A percentile compares a stretch with the other conserved stretches of the same genome.
These are phyloP conservation scores for Hermaeophaga mercurialis DNA, from an alignment of 2,888 invertebrate genomes.

Conservation along the genomic window DNA sequence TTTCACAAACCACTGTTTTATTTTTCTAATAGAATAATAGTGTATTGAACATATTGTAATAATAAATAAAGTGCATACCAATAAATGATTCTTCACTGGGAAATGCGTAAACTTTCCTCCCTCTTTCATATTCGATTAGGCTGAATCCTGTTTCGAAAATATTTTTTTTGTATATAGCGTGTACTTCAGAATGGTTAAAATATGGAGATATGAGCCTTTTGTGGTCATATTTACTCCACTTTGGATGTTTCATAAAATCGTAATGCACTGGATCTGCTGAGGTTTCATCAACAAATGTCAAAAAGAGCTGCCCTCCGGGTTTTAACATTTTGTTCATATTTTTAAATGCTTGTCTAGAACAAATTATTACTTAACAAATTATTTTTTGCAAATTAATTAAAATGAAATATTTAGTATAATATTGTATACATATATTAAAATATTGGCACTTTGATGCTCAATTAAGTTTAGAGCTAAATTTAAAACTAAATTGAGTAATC, in stretches of 20 bases:
- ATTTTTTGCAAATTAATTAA: neutral
- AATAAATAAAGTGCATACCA: no score
- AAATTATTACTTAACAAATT: neutral
- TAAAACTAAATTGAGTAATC: no score
- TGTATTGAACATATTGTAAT: no score
- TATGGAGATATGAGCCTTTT: constrained; percentile 21
- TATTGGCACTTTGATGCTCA: no score
- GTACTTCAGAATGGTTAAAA: constrained; percentile 6
- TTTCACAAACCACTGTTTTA: no score
- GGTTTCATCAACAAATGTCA: constrained; percentile 60
- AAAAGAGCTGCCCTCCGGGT: constrained; percentile 69
- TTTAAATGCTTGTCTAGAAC: constrained; percentile 63
- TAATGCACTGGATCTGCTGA: constrained; percentile 22
- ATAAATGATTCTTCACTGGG: constrained; percentile 16
- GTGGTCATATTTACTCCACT: constrained; percentile 28
- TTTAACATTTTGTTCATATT: constrained; percentile 71
- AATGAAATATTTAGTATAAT: neutral
- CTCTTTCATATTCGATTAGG: neutral
- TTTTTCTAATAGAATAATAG: no score
- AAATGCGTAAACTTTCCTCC: constrained; percentile 5
- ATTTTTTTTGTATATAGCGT: constrained; percentile 12
- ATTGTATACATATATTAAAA: no score
- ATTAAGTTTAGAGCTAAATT: no score
- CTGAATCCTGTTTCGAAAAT: constrained; percentile 20
- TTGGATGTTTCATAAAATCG: constrained; percentile 19